These are phyloP conservation scores for Dasypus novemcinctus DNA, from an alignment of 2,113 vertebrate species.

Conservation along the genomic window DNA sequence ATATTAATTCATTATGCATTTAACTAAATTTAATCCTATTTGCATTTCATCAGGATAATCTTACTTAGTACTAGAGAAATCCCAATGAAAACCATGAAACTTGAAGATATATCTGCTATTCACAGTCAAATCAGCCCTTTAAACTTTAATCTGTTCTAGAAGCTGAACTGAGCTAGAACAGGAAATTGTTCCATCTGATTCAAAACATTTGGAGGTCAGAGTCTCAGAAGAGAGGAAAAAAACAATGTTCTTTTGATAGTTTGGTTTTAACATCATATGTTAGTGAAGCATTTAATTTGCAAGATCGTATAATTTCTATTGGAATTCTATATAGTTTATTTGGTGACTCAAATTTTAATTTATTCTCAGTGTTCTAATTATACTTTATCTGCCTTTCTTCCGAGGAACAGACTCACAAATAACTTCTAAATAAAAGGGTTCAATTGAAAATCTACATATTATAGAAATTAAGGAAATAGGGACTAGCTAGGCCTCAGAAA, in stretches of 20 bases:
- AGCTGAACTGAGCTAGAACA: conserved; percentile 52
- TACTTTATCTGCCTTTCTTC: not conserved
- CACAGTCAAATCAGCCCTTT: conserved; percentile 48
- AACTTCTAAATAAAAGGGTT: not conserved
- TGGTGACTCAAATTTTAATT: conserved; percentile 5
- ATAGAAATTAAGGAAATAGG: not conserved
- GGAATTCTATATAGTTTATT: not conserved
- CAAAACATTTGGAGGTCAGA: conserved; percentile 62
- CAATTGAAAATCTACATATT: not conserved
- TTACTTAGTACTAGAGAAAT: not conserved
- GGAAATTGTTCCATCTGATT: conserved; percentile 58
- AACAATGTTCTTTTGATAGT: not conserved
- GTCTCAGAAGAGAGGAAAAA: conserved; percentile 71
- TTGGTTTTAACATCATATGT: conserved; percentile 16
- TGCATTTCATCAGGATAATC: not conserved
- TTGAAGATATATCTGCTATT: conserved; percentile 47
- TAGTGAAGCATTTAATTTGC: not conserved
- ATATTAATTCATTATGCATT: not conserved
- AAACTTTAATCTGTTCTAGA: conserved; percentile 67
- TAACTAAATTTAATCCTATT: conserved; percentile 27
- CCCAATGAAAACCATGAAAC: conserved; percentile 26
- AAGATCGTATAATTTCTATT: not conserved
- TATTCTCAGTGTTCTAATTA: conserved; percentile 2
- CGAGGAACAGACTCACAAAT: not conserved
- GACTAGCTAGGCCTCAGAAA: not conserved